A percentile compares a stretch with the other conserved stretches of the same genome.
Evolutionary conservation across 2,797 vertebrate species (phyloP).

Genomic region (Eulemur mongoz): DNA sequence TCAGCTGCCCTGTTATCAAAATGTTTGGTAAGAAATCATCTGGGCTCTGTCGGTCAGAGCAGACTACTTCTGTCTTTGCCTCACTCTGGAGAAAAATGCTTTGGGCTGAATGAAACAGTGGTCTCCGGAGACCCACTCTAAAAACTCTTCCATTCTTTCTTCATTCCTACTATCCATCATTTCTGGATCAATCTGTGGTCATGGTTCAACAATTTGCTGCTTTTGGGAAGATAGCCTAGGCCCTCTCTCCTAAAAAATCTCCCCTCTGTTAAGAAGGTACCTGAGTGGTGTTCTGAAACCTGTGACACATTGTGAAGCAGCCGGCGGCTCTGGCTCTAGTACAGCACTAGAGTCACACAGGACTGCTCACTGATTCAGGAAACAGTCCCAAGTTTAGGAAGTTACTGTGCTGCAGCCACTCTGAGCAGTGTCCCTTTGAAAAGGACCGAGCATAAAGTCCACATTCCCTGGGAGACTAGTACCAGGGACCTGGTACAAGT

Average conservation of each 20-base stretch:
- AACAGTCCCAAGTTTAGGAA: neutral
- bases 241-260: neutral
- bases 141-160: neutral
- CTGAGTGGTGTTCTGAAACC: neutral
- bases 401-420: accelerated
- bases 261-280: neutral
- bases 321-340: neutral
- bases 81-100: neutral
- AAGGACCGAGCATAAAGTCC: neutral
- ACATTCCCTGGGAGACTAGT: neutral
- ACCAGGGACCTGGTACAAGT: neutral
- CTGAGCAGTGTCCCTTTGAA: neutral
- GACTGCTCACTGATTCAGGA: neutral
- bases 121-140: slow-evolving; percentile 1
- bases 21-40: neutral
- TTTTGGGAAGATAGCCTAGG: neutral
- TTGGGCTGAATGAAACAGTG: neutral
- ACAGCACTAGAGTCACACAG: neutral
- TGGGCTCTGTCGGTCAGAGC: neutral
- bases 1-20: neutral
- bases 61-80: neutral
- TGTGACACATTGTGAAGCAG: slow-evolving; percentile 11
- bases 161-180: neutral
- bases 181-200: neutral
- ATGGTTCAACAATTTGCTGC: neutral